A percentile compares a stretch with the other conserved stretches of the same genome.
Evolutionary conservation across 2,797 vertebrate genomes (phyloP).

Genomic region (Sylvia borin): DNA sequence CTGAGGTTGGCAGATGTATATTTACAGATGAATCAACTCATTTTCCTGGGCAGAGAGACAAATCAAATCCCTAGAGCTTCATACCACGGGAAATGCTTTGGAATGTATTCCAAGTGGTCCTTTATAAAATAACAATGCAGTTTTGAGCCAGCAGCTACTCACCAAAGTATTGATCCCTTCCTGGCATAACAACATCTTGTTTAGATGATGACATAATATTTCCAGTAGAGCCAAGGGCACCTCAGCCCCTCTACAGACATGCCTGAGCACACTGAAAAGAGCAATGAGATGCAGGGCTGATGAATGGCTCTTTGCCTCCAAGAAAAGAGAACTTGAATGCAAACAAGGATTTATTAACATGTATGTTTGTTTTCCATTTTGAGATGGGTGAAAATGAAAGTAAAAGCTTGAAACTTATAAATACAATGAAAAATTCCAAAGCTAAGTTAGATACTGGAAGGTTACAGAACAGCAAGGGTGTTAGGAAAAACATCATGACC

Average conservation of each 20-base stretch:
- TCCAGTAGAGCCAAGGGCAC: conserved; percentile 3
- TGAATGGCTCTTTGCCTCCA: background rate
- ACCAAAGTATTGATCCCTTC: conserved; percentile 41
- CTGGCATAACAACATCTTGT: background rate
- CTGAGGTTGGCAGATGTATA: background rate
- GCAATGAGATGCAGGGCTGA: background rate
- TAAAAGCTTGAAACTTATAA: background rate
- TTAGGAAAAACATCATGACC: background rate
- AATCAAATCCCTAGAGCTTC: background rate
- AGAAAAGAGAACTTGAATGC: background rate
- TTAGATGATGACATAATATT: background rate
- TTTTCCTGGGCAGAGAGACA: conserved; percentile 19
- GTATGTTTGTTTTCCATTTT: background rate
- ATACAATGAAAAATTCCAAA: background rate
- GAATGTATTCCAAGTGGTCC: conserved; percentile 1
- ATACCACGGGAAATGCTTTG: background rate
- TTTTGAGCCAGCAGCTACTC: conserved; percentile 20
- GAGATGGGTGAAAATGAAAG: background rate
- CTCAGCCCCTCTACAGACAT: background rate
- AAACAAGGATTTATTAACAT: background rate
- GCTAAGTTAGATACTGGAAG: background rate
- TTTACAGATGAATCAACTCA: conserved; percentile 12
- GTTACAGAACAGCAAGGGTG: background rate
- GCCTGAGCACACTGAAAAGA: background rate
- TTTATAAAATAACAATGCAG: background rate